These are phyloP conservation scores for Sebastes nivosus DNA, from an alignment of 2,797 vertebrate genomes.

Conservation along the genomic window DNA sequence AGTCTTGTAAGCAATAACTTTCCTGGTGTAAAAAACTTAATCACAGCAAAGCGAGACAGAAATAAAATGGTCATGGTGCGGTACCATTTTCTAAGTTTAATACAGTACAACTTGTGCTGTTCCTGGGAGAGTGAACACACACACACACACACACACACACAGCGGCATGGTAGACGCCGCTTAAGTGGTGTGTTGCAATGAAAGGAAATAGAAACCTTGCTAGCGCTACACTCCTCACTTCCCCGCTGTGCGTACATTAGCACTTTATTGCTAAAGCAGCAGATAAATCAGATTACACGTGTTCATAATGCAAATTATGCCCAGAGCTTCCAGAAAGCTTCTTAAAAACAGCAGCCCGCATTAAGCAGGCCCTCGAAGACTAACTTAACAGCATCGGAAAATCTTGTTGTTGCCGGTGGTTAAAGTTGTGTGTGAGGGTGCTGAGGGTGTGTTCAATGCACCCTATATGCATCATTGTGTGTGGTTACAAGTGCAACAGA, in stretches of 20 bases:
- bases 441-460: neutral
- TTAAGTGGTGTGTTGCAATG: slow-evolving; percentile 16
- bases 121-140: slow-evolving; percentile 2
- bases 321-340: slow-evolving; percentile 19
- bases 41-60: slow-evolving; percentile 2
- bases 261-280: slow-evolving; percentile 36
- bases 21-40: neutral
- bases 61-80: neutral
- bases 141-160: slow-evolving; percentile 4
- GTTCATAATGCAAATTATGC: slow-evolving; percentile 47
- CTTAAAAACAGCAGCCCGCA: slow-evolving; percentile 13
- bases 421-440: neutral
- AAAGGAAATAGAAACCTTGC: slow-evolving; percentile 28
- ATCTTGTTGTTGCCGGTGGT: neutral
- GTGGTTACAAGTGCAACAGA: neutral
- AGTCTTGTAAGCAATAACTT: slow-evolving; percentile 6
- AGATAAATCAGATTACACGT: slow-evolving; percentile 57
- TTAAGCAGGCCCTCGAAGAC: slow-evolving; percentile 22
- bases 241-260: slow-evolving; percentile 45
- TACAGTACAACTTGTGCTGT: slow-evolving; percentile 12
- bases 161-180: neutral
- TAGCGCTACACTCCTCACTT: slow-evolving; percentile 1
- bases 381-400: neutral
- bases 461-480: neutral
- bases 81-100: slow-evolving; percentile 23